These are phyloP conservation scores for Puma concolor DNA, from an alignment of 2,113 vertebrate species.

Conservation along the genomic window DNA sequence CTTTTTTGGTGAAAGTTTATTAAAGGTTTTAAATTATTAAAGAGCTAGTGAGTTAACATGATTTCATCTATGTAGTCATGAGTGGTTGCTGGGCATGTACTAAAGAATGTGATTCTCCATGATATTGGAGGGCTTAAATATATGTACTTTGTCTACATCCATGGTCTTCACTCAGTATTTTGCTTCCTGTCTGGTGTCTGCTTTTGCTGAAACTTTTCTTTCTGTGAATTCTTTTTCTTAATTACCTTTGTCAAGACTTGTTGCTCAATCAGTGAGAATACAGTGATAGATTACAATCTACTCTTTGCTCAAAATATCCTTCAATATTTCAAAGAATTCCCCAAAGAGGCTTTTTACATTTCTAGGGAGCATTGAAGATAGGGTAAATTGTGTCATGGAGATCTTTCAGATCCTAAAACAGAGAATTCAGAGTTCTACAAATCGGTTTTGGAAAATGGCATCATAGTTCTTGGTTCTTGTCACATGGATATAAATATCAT, in stretches of 20 bases:
- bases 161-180: neutral
- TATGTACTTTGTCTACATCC: neutral
- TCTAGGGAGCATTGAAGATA: neutral
- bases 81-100: neutral
- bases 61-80: neutral
- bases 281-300: neutral
- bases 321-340: neutral
- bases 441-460: neutral
- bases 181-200: neutral
- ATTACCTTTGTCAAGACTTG: neutral
- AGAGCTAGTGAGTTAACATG: neutral
- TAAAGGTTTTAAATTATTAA: neutral
- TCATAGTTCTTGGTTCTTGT: too few relatives aligned
- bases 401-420: neutral
- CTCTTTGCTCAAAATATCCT: neutral
- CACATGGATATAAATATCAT: neutral
- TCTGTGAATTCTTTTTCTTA: neutral
- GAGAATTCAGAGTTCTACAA: neutral
- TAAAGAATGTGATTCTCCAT: neutral
- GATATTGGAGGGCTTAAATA: neutral
- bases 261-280: neutral
- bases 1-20: neutral
- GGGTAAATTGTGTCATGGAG: neutral
- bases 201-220: neutral
- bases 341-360: neutral